Evolutionary conservation across 2,797 vertebrate genomes (phyloP).

Genomic region (Bradypus variegatus): DNA sequence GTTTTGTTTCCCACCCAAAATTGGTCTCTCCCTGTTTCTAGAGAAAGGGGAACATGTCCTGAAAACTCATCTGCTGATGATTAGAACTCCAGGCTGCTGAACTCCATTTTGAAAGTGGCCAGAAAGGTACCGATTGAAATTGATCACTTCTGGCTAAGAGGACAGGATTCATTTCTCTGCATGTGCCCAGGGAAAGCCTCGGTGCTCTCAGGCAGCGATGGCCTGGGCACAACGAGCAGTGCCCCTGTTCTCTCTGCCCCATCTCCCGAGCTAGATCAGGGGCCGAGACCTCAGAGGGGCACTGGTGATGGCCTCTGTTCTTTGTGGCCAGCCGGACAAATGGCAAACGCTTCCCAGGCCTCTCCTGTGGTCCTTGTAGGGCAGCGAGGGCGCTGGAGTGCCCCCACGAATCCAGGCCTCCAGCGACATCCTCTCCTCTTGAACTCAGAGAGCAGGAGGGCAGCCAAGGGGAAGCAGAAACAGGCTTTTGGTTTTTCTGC

Average conservation of each 20-base stretch:
- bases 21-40: background rate
- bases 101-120: background rate
- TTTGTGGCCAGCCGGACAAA: background rate
- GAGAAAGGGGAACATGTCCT: background rate
- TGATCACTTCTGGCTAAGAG: background rate
- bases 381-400: background rate
- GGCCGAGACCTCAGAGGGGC: background rate
- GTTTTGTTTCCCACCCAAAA: background rate
- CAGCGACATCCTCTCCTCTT: background rate
- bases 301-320: background rate
- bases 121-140: background rate
- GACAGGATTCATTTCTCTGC: background rate
- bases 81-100: background rate
- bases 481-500: slow-evolving; percentile 14
- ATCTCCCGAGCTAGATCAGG: background rate
- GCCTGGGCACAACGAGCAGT: background rate
- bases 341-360: background rate
- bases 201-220: background rate
- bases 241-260: background rate
- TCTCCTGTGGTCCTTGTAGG: background rate
- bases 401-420: background rate
- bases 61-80: slow-evolving; percentile 8
- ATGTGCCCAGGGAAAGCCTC: too few relatives aligned
- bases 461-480: slow-evolving; percentile 22
- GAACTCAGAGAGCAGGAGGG: background rate